phyloP scores from a whole-genome alignment of 2,888 invertebrate species.

The Noctua fimbriata region DNA sequence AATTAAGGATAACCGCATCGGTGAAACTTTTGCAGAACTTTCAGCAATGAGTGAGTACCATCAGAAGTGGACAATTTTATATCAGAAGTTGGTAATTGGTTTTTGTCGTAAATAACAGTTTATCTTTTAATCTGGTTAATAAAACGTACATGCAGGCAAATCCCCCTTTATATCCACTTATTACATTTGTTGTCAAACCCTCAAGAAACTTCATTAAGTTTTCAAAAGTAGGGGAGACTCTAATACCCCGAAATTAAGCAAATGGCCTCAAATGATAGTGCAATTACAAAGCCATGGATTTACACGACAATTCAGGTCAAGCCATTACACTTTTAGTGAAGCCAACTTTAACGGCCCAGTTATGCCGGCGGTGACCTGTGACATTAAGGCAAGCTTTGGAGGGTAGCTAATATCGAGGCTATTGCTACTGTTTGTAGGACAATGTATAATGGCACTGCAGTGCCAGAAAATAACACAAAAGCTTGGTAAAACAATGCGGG shows the following conservation, averaged over 20 bases:
- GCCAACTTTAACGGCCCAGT: constrained; percentile 69
- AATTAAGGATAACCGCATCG: not conserved
- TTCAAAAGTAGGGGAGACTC: constrained; percentile 32
- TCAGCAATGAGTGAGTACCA: not conserved
- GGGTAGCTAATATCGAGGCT: constrained; percentile 76
- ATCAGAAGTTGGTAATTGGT: not conserved
- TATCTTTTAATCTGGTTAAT: not conserved
- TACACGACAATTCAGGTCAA: constrained; percentile 76
- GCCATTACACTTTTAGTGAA: constrained; percentile 71
- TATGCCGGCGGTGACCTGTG: constrained; percentile 74
- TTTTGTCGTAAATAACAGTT: not conserved
- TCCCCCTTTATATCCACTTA: not conserved
- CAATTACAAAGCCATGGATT: constrained; percentile 74
- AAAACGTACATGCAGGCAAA: not conserved
- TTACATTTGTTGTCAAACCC: constrained; percentile 7
- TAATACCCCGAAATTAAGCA: constrained; percentile 68
- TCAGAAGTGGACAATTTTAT: not conserved
- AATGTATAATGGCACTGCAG: constrained; percentile 65
- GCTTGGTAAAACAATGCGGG: constrained; percentile 72
- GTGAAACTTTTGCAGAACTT: not conserved
- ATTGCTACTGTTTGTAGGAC: constrained; percentile 66
- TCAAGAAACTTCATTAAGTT: constrained; percentile 26
- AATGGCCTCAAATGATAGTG: constrained; percentile 66
- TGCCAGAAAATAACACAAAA: constrained; percentile 74
- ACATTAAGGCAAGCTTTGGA: constrained; percentile 75